These are phyloP conservation scores for Rachycentron canadum DNA, from an alignment of 2,797 vertebrate genomes.

Conservation along the genomic window DNA sequence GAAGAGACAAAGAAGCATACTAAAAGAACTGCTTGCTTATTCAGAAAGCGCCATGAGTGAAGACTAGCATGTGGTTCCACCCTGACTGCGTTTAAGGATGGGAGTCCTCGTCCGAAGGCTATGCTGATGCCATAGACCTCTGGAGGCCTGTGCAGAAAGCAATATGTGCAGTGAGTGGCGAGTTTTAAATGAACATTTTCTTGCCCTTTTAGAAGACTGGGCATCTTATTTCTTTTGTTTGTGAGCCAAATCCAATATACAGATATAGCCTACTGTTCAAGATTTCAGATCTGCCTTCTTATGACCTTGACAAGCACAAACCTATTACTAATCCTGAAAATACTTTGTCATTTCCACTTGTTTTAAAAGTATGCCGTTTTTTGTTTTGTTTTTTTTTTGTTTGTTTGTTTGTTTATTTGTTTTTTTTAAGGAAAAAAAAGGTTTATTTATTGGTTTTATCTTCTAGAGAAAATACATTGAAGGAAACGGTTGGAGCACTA, in stretches of 20 bases:
- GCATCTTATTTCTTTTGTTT: conserved; percentile 86
- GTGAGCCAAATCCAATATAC: conserved; percentile 89
- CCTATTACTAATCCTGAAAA: conserved; percentile 86
- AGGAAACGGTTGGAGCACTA: conserved; percentile 84
- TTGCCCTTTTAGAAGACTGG: conserved; percentile 82
- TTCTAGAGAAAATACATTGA: conserved; percentile 82
- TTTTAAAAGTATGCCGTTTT: conserved; percentile 82
- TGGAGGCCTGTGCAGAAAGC: conserved; percentile 85
- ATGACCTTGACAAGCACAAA: conserved; percentile 92
- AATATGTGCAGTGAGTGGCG: conserved; percentile 86
- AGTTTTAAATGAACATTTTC: conserved; percentile 82
- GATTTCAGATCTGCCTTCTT: conserved; percentile 90
- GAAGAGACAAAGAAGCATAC: conserved; percentile 70
- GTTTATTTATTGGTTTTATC: conserved; percentile 87
- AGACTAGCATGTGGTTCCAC: conserved; percentile 76
- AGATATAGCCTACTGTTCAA: conserved; percentile 86
- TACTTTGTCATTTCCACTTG: conserved; percentile 83
- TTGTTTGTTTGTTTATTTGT: too few relatives aligned
- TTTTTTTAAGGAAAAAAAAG: conserved; percentile 28
- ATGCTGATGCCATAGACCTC: conserved; percentile 74
- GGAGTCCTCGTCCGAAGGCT: conserved; percentile 64
- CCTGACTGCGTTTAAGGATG: conserved; percentile 65
- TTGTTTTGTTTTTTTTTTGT: conserved; percentile 7
- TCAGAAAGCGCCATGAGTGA: conserved; percentile 70
- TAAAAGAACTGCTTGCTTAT: conserved; percentile 80